Conservation (phyloP, 1,140 invertebrate genomes). For the Cydia amplana region DNA sequence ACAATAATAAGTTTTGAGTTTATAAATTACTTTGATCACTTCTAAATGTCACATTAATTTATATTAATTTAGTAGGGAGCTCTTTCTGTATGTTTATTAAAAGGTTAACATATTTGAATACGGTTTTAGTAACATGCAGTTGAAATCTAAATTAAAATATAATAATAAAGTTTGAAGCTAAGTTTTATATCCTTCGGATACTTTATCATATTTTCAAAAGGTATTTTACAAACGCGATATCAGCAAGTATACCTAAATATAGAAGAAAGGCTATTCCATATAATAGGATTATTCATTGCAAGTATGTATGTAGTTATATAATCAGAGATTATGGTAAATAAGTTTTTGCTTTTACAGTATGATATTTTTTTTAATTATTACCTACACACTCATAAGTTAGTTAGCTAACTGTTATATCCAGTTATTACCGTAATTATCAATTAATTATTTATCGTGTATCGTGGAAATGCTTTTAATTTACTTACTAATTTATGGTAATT, state of each 20-base stretch:
- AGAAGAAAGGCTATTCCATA: no score
- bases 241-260: no score
- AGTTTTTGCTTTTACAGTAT: background rate
- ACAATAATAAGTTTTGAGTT: constrained; percentile 16
- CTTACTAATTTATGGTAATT: background rate
- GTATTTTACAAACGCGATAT: no score
- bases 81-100: background rate
- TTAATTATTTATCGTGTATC: background rate
- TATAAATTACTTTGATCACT: constrained; percentile 1
- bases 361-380: background rate
- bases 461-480: background rate
- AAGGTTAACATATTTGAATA: background rate
- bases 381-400: background rate
- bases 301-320: no score
- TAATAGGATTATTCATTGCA: background rate
- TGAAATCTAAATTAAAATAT: background rate
- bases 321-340: background rate
- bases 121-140: background rate
- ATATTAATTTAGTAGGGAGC: background rate
- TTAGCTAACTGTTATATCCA: background rate
- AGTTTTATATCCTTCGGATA: no score
- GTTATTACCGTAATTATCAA: background rate
- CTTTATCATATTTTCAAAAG: no score
- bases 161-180: no score
- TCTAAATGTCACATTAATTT: constrained; percentile 19